These are phyloP conservation scores for Oryctolagus cuniculus DNA, from an alignment of 2,113 vertebrate genomes.

Conservation along the genomic window DNA sequence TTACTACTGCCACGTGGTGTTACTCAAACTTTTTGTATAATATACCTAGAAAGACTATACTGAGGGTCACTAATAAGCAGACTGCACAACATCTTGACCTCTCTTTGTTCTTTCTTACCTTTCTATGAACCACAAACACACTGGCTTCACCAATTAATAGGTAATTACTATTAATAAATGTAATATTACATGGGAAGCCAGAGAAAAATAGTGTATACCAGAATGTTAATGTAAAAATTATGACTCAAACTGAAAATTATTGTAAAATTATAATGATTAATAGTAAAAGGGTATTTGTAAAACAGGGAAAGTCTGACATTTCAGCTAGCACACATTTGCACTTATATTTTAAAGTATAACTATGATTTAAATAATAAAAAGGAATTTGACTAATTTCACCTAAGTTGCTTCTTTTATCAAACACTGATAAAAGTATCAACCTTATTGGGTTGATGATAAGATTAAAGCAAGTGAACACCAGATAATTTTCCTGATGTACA, in stretches of 20 bases:
- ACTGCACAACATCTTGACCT: not conserved
- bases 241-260: constrained; percentile 26
- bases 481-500: not conserved
- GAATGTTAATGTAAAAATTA: not conserved
- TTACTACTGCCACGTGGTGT: not conserved
- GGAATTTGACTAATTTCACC: not conserved
- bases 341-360: constrained; percentile 37
- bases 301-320: not conserved
- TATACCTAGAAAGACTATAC: not conserved
- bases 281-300: constrained; percentile 2
- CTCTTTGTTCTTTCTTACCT: not conserved
- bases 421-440: not conserved
- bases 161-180: not conserved
- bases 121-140: not conserved
- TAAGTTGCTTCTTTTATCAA: not conserved
- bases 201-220: not conserved
- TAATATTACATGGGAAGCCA: not conserved
- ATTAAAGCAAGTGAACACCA: not conserved
- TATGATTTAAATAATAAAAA: not conserved
- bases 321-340: not conserved
- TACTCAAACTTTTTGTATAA: not conserved
- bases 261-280: not conserved
- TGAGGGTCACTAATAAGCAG: not conserved
- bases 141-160: not conserved
- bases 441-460: not conserved